Evolutionary conservation across 2,113 vertebrate genomes (phyloP), one percentile per base, ranked within the genome.

Genomic region (Suncus etruscus): DNA sequence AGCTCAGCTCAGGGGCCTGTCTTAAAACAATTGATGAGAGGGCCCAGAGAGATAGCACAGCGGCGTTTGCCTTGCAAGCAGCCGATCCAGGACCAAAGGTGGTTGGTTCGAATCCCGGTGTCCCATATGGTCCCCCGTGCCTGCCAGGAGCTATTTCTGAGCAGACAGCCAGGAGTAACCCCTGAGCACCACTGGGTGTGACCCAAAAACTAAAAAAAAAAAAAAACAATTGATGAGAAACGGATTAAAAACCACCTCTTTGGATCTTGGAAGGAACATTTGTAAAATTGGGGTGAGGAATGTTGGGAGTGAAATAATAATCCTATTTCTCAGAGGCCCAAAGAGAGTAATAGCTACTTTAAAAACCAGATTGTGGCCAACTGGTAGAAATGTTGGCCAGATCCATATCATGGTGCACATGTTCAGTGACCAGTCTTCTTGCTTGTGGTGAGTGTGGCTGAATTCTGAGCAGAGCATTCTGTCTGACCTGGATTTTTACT

Each of bases 301-400:
- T 9, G 1, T 20, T 61, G 7, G 75, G 16, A 20, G 25, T 54
- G 68, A 63, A 78, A 69, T 45, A 69, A 25, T 6, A 58, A 87
- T 3, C 63, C 11, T 31, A 15, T 80, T 86, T 89, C 72, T 47
- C 18, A 69, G n/a, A 1, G 20, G 20, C 51, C 9, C 16, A 16
- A 47, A 24, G 77, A 48, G 86, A 86, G 77, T 50, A n/a, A 61
- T 6, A 86, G 74, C 69, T 27, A 25, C 8, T n/a, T 92, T 63
- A 81, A 66, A 75, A 70, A n/a, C 11, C 29, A 63, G 68, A 32
- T 77, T 81, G 4, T 29, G 48, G 58, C 8, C 25, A 32, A 48
- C 11, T 9, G 22, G 31, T 75, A 61, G 51, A 63, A 63, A 22
- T 12, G 27, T 3, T 10, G 20, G 16, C 27, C n/a, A 45, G 51